Percentiles rank a stretch among this genome's conserved stretches.
These are phyloP conservation scores for Electrophaes corylata DNA, from an alignment of 2,888 invertebrate genomes.

Conservation along the genomic window DNA sequence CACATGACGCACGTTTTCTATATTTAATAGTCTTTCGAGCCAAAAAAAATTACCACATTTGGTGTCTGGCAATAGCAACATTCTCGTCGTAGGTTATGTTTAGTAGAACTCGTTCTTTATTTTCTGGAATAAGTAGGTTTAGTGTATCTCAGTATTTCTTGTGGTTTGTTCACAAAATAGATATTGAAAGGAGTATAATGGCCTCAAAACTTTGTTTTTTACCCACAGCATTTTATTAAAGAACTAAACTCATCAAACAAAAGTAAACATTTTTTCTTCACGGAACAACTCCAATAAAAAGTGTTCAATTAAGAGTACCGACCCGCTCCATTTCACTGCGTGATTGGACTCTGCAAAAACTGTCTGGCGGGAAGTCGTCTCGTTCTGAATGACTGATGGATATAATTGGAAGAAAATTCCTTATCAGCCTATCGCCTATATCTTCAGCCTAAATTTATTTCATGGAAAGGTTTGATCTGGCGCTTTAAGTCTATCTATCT, in stretches of 20 bases:
- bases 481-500: no score
- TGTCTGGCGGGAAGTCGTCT: conserved; percentile 59
- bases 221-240: conserved; percentile 6
- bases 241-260: conserved; percentile 23
- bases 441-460: no score
- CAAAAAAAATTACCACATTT: background rate
- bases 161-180: background rate
- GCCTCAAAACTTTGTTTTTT: background rate
- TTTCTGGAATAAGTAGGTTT: background rate
- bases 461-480: no score
- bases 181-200: background rate
- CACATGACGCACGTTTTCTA: background rate
- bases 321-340: conserved; percentile 66
- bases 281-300: conserved; percentile 62
- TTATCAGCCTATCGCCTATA: background rate
- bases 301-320: conserved; percentile 59
- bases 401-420: conserved; percentile 43
- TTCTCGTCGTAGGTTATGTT: background rate
- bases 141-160: background rate
- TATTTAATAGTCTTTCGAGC: background rate
- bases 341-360: conserved; percentile 68
- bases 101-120: background rate
- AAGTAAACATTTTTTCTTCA: conserved; percentile 44
- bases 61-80: background rate
- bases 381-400: conserved; percentile 58